Evolutionary conservation across 1,140 invertebrate genomes (phyloP).

Genomic region (Sinella curviseta): DNA sequence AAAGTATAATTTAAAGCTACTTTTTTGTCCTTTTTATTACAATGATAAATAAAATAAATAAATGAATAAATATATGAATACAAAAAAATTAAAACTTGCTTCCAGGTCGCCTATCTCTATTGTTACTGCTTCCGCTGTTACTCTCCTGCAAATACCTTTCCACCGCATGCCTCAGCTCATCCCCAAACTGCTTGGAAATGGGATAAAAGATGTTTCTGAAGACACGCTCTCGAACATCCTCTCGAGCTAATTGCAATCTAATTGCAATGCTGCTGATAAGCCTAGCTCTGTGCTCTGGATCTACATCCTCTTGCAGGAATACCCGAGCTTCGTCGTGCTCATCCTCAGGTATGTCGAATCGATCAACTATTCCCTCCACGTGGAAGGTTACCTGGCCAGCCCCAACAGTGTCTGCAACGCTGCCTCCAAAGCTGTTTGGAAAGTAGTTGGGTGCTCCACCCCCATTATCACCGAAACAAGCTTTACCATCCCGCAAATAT

Average conservation of each 20-base stretch:
- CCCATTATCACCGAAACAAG: slow-evolving; percentile 39
- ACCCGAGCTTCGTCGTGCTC: neutral
- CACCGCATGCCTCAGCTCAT: neutral
- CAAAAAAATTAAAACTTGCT: neutral
- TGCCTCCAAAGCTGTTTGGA: slow-evolving; percentile 45
- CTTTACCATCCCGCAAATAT: slow-evolving; percentile 64
- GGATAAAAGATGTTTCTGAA: neutral
- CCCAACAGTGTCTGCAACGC: slow-evolving; percentile 51
- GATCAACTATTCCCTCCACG: neutral
- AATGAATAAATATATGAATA: too few relatives aligned
- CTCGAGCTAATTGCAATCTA: neutral
- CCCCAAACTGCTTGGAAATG: neutral
- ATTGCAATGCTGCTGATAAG: neutral
- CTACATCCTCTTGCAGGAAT: neutral
- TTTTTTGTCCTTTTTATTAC: too few relatives aligned
- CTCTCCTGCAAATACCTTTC: neutral
- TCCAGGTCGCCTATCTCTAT: neutral
- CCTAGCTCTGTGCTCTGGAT: neutral
- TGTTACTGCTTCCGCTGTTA: neutral
- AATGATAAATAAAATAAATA: too few relatives aligned
- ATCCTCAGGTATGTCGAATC: neutral
- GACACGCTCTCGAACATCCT: neutral
- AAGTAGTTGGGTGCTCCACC: slow-evolving; percentile 63
- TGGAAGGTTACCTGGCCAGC: neutral
- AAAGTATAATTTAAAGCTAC: too few relatives aligned